Base-by-base conservation (phyloP, 2,888 invertebrate genomes). In the Eilema caniola region DNA sequence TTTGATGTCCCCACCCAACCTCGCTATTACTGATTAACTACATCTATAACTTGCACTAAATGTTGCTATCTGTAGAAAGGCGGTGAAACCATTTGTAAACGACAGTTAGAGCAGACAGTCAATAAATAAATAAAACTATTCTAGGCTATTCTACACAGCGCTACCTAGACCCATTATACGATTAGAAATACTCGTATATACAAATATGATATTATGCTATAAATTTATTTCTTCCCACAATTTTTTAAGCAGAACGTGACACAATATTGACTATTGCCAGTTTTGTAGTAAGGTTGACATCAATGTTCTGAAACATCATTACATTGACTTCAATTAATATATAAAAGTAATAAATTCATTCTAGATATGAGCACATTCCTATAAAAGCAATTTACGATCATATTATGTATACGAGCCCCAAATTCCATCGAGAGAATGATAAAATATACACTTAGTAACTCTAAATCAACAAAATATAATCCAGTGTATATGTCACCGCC, bases 21-120 rank as follows among this genome's bases (percentile, higher is more conserved):
- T 37, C 12, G 23, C 47, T 31, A 62, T 37, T 57, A 37, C 64
- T 68, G 33, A 66, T 77, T 72, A 77, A 79, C 74, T 80, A 82
- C 69, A 72, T 77, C 63, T 77, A 66, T 74, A 82, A 82, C 80
- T 79, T 79, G 73, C 71, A 72, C 71, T 70, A 72, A 64, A 68
- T 70, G 71, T 67, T 66, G 61, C 72, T 70, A 74, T 69, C 70
- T 61, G 10, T 37, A 23, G 62, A 61, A 11, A 33, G n/a, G 20
- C 23, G 64, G 60, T 68, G 66, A 53, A 62, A 82, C 66, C 31
- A 12, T 12, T n/a, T 53, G 8, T 12, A 24, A 69, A 41, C 63
- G 24, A 37, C 10, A 63, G 59, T 64, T 69, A 47, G 24, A 57
- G n/a, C 7, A 28, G 0, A 0, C 3, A n/a, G 10, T 10, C 23